Evolutionary conservation across 2,888 invertebrate species (phyloP).

Genomic region (Daptonema setosum): DNA sequence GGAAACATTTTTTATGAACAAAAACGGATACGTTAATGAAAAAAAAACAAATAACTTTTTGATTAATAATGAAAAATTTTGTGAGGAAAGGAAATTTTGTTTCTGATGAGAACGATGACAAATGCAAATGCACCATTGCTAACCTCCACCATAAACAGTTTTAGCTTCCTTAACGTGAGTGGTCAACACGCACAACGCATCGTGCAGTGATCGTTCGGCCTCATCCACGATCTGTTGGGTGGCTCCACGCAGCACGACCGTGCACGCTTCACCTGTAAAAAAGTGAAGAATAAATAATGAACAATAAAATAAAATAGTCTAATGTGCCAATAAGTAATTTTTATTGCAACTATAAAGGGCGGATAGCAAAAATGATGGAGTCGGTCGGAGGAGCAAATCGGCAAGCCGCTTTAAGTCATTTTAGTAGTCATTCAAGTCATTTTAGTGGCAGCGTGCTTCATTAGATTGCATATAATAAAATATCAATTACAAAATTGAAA

Average conservation of each 20-base stretch:
- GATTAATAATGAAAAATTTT: neutral
- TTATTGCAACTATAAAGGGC: too few relatives aligned
- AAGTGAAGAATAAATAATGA: neutral
- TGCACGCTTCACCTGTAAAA: constrained; percentile 70
- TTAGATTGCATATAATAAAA: too few relatives aligned
- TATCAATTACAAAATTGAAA: too few relatives aligned
- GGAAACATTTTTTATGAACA: neutral
- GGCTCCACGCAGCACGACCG: constrained; percentile 83
- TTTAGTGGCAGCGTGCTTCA: too few relatives aligned
- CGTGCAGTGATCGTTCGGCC: constrained; percentile 89
- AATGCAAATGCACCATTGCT: constrained; percentile 12
- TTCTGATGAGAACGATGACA: neutral
- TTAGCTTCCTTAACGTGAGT: constrained; percentile 82
- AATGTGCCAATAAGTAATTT: too few relatives aligned
- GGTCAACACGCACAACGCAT: constrained; percentile 83
- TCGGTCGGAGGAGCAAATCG: too few relatives aligned
- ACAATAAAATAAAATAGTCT: too few relatives aligned
- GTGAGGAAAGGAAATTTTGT: neutral
- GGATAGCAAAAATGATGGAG: too few relatives aligned
- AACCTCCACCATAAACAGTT: constrained; percentile 71
- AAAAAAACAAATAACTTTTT: neutral
- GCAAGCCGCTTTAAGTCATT: too few relatives aligned
- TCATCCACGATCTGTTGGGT: constrained; percentile 96
- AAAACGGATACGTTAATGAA: neutral
- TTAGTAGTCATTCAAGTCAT: too few relatives aligned